Percentiles rank a stretch among this genome's conserved stretches.
Evolutionary conservation across 2,797 vertebrate species (phyloP).

Genomic region (Anguilla megastoma): DNA sequence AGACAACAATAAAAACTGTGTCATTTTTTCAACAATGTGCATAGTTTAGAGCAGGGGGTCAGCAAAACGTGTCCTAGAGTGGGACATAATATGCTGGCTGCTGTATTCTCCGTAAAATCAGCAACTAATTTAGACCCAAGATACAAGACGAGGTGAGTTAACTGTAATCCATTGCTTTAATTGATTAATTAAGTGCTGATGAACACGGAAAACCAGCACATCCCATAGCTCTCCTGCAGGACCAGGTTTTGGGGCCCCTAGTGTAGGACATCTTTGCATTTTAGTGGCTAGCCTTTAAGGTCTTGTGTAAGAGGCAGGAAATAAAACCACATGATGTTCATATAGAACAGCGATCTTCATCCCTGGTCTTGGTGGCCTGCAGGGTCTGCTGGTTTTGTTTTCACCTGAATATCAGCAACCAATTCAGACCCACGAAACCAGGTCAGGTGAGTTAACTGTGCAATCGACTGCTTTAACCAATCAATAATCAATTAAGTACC

Average conservation of each 20-base stretch:
- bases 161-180: not conserved
- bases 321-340: conserved; percentile 49
- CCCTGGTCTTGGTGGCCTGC: not conserved
- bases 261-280: conserved; percentile 41
- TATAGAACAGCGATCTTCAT: not conserved
- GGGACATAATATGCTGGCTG: not conserved
- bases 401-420: not conserved
- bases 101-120: not conserved
- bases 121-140: not conserved
- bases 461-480: too few relatives aligned
- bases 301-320: conserved; percentile 44
- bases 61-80: not conserved
- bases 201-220: not conserved
- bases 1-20: conserved; percentile 47
- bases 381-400: not conserved
- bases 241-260: not conserved
- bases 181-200: not conserved
- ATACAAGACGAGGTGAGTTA: not conserved
- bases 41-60: conserved; percentile 31
- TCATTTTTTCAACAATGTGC: conserved; percentile 46
- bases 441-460: not conserved
- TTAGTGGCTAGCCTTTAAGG: conserved; percentile 57
- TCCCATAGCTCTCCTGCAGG: not conserved
- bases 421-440: not conserved
- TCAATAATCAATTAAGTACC: too few relatives aligned